Base-by-base conservation (phyloP, 2,113 vertebrate genomes). In the Petaurus breviceps region DNA sequence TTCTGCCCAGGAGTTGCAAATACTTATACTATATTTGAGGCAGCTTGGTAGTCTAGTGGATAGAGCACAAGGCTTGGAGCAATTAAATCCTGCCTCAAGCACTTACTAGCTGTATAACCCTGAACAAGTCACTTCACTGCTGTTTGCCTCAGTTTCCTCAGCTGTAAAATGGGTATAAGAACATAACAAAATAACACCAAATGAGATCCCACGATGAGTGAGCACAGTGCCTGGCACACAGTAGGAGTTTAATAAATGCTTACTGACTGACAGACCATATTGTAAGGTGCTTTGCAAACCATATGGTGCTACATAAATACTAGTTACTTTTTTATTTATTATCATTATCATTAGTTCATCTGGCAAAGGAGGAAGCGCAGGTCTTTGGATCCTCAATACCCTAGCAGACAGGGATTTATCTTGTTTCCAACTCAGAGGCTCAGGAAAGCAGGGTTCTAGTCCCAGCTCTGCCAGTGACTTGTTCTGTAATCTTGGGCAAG, bases 381-480 rank as follows among this genome's bases (percentile, higher is more conserved):
- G 26, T 90, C 91, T 93, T 96, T 96, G 97, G 92, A 93, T 92
- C 8, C 12, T 50, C 22, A 68, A 6, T 6, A 89, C n/a, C 10
- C 14, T 95, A 96, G 92, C 57, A 95, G 43, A 91, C 55, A 95
- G 84, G 92, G 31, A 52, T 4, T 95, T 96, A 26, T 96, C 91
- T 51, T 7, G 31, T n/a, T 77, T 14, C 61, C 12, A 68, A 49
- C 47, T 49, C 47, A 77, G 61, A 4, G 2, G 22, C n/a, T 43
- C 68, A 22, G 68, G 5, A 2, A 43, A 43, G n/a, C 68, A 84
- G 19, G 37, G 31, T 43, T 77, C 68, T 43, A 49, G 47, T 49
- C 47, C 47, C 47, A 22, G 61, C 31, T 68, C 31, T 68, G 61
- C n/a, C n/a, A 84, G 19, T 43, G 68, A n/a, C 61, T 77, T n/a